phyloP scores from a whole-genome alignment of 1,140 invertebrate genomes.

The Solenopsis fugax region DNA sequence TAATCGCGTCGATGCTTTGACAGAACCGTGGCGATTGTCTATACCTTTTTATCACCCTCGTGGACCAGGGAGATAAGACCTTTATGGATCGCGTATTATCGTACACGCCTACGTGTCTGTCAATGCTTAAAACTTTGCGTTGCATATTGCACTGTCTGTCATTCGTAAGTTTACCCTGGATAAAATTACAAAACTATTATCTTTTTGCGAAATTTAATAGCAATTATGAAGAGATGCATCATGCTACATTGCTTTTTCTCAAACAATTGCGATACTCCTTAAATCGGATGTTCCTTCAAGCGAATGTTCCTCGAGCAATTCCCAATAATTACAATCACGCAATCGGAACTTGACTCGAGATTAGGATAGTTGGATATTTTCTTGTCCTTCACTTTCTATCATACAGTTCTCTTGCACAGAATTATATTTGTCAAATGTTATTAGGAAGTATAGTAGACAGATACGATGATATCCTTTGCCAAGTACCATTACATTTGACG shows the following conservation, averaged over 20 bases:
- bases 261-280: not conserved
- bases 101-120: not conserved
- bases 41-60: not conserved
- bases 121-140: constrained; percentile 3
- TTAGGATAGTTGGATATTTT: not conserved
- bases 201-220: not conserved
- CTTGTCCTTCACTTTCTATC: not conserved
- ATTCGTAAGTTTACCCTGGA: not conserved
- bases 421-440: not conserved
- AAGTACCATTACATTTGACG: constrained; percentile 27
- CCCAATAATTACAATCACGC: not conserved
- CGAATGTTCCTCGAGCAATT: not conserved
- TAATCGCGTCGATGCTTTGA: constrained; percentile 3
- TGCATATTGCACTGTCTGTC: not conserved
- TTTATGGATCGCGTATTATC: constrained; percentile 4
- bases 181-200: not conserved
- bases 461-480: not conserved
- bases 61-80: not conserved
- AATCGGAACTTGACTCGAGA: not conserved
- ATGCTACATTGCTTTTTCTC: not conserved
- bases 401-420: not conserved
- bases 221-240: not conserved
- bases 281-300: not conserved
- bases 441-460: not conserved
- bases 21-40: not conserved